Evolutionary conservation across 2,797 vertebrate species (phyloP).

Genomic region (Amniataba percoides): DNA sequence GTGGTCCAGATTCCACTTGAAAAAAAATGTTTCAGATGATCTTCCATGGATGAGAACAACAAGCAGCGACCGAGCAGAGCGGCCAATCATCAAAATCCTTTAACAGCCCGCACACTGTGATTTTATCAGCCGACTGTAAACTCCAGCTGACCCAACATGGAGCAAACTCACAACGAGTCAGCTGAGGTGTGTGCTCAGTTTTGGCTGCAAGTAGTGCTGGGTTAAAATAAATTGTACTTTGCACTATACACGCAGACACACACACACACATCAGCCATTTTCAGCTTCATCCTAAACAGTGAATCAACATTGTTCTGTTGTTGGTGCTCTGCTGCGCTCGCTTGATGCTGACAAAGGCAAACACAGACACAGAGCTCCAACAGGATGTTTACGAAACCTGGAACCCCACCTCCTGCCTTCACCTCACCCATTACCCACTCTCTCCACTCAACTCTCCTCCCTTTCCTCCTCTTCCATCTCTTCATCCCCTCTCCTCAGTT

Average conservation of each 20-base stretch:
- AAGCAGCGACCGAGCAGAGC: background rate
- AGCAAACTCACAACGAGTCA: background rate
- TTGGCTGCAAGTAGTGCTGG: background rate
- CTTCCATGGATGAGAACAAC: background rate
- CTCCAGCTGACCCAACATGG: background rate
- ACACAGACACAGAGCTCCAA: constrained; percentile 31
- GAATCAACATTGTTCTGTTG: constrained; percentile 40
- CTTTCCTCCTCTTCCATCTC: constrained; percentile 14
- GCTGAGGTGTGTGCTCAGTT: background rate
- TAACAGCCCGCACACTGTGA: background rate
- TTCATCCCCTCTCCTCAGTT: constrained; percentile 14
- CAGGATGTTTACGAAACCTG: constrained; percentile 79
- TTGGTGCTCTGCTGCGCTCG: constrained; percentile 16
- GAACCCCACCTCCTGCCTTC: constrained; percentile 28
- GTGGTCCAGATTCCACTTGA: background rate
- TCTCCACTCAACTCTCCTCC: constrained; percentile 9
- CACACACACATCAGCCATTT: background rate
- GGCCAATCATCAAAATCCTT: background rate
- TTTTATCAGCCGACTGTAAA: background rate
- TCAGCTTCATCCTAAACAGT: constrained; percentile 19
- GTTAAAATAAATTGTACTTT: background rate
- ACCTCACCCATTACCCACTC: constrained; percentile 27
- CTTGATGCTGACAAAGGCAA: constrained; percentile 51
- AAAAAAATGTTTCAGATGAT: background rate
- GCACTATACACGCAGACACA: background rate